phyloP scores from a whole-genome alignment of 2,113 vertebrate species.

The Rissa tridactyla region DNA sequence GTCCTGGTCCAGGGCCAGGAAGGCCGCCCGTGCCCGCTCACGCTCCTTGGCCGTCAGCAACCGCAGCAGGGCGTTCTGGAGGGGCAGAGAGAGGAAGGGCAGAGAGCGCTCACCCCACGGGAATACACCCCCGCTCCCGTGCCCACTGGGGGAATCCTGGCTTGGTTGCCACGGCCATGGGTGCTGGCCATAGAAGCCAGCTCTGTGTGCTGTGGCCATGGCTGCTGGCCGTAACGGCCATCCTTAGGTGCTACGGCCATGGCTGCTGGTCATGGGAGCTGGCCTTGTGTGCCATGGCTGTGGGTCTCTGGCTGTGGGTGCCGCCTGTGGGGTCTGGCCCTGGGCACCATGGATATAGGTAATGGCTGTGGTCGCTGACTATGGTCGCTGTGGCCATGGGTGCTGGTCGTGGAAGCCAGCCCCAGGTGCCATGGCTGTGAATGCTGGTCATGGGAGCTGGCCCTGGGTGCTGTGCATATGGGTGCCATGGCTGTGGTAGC shows the following conservation, averaged over 20 bases:
- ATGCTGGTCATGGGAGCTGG: background rate
- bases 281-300: accelerated
- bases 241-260: background rate
- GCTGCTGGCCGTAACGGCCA: background rate
- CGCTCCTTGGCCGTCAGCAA: constrained; percentile 89
- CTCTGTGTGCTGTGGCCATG: too few species aligned
- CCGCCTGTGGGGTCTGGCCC: too few species aligned
- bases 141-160: background rate
- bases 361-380: too few species aligned
- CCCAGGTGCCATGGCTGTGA: too few species aligned
- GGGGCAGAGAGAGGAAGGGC: background rate
- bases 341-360: too few species aligned
- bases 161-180: background rate
- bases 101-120: accelerated
- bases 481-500: too few species aligned
- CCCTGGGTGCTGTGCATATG: background rate
- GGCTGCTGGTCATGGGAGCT: background rate
- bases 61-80: constrained; percentile 87
- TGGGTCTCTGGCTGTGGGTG: too few species aligned
- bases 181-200: background rate
- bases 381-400: too few species aligned
- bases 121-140: background rate
- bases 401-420: background rate
- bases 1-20: constrained; percentile 81
- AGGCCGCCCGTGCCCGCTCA: constrained; percentile 79